phyloP scores from a whole-genome alignment of 2,888 invertebrate genomes.

The Amphipoea lucens region DNA sequence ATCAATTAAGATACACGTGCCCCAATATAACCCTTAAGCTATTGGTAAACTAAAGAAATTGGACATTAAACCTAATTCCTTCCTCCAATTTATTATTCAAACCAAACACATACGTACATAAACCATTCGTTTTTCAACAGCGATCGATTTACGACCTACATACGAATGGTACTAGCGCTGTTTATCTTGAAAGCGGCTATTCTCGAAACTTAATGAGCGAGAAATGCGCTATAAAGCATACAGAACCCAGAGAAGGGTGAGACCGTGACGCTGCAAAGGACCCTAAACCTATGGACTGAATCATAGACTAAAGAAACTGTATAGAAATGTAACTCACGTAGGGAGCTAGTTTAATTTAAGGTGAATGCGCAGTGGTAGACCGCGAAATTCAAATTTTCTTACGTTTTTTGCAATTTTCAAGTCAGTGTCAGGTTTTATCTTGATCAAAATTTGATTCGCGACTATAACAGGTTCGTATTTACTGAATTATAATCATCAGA shows the following conservation, averaged over 20 bases:
- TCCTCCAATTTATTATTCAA: constrained; percentile 43
- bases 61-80: constrained; percentile 32
- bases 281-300: constrained; percentile 43
- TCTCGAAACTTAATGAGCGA: constrained; percentile 62
- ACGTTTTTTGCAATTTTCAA: no score
- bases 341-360: not conserved
- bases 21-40: not conserved
- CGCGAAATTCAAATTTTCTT: no score
- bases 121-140: constrained; percentile 52
- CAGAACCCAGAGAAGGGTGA: constrained; percentile 35
- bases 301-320: constrained; percentile 23
- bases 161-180: constrained; percentile 46
- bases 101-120: constrained; percentile 26
- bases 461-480: no score
- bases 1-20: not conserved
- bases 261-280: constrained; percentile 46
- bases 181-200: constrained; percentile 61
- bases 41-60: constrained; percentile 32
- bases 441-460: no score
- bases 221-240: constrained; percentile 58
- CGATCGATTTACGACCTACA: constrained; percentile 62
- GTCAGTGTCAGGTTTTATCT: no score
- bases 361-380: no score
- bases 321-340: not conserved
- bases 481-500: no score